Evolutionary conservation across 2,797 vertebrate species (phyloP).

Genomic region (Mormyrops attenuatus): DNA sequence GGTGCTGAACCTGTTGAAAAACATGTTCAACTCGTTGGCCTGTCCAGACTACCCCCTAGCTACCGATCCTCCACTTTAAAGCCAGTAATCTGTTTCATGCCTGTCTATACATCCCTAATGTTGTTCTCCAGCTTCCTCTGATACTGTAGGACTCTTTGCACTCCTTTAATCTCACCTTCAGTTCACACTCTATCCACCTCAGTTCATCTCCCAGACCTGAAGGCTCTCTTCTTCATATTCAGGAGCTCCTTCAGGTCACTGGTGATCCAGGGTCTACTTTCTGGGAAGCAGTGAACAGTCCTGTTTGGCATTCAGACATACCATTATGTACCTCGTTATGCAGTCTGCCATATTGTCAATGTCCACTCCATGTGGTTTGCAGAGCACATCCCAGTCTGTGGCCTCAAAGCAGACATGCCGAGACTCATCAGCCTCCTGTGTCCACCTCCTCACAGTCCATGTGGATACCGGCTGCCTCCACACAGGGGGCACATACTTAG

Average conservation of each 20-base stretch:
- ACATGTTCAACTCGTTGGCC: background rate
- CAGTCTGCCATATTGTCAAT: background rate
- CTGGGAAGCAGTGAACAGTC: background rate
- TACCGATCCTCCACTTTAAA: no score
- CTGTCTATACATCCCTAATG: background rate
- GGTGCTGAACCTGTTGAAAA: background rate
- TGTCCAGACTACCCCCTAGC: background rate
- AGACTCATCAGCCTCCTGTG: background rate
- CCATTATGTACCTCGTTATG: background rate
- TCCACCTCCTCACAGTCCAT: background rate
- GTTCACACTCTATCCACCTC: background rate
- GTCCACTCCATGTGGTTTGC: background rate
- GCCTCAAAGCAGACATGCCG: background rate
- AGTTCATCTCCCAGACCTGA: background rate
- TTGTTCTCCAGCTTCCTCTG: background rate
- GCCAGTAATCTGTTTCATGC: background rate
- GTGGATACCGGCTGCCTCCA: background rate
- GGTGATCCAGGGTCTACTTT: background rate
- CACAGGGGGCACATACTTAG: background rate
- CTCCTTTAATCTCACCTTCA: slow-evolving; percentile 5
- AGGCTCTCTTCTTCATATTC: background rate
- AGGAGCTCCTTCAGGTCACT: background rate
- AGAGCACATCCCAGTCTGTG: background rate
- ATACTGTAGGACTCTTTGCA: background rate
- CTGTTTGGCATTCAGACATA: background rate